phyloP scores from a whole-genome alignment of 2,797 vertebrate genomes.

The Heteromormyrus szaboi region DNA sequence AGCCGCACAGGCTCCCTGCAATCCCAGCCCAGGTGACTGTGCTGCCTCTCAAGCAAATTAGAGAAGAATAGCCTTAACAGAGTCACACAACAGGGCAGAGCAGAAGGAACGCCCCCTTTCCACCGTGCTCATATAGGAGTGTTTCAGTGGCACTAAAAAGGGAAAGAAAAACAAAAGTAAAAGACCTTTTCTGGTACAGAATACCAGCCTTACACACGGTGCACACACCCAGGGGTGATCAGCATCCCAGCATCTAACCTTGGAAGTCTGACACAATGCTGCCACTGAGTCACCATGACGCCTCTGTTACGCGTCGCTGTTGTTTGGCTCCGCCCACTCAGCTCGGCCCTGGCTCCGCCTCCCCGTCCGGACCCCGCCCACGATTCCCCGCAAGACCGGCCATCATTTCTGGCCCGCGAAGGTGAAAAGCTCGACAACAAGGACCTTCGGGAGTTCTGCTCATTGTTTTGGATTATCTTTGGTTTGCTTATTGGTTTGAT shows the following conservation, averaged over 20 bases:
- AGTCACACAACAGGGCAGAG: background rate
- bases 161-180: background rate
- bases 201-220: background rate
- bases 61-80: background rate
- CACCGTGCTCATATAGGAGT: background rate
- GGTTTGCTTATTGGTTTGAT: too few species aligned
- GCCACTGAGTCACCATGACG: background rate
- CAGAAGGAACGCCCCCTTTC: background rate
- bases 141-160: background rate
- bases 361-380: too few species aligned
- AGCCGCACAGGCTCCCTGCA: background rate
- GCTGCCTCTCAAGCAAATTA: background rate
- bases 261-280: background rate
- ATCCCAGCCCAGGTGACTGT: background rate
- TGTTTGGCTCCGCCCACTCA: too few species aligned
- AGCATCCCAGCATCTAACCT: background rate
- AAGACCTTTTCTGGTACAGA: background rate
- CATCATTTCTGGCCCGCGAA: too few species aligned
- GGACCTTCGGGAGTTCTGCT: too few species aligned
- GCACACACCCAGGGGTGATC: background rate
- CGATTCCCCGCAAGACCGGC: too few species aligned
- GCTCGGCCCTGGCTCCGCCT: too few species aligned
- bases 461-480: too few species aligned
- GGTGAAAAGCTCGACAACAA: too few species aligned
- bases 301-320: background rate